phyloP scores from a whole-genome alignment of 2,797 vertebrate species.

The Protonibea diacanthus region DNA sequence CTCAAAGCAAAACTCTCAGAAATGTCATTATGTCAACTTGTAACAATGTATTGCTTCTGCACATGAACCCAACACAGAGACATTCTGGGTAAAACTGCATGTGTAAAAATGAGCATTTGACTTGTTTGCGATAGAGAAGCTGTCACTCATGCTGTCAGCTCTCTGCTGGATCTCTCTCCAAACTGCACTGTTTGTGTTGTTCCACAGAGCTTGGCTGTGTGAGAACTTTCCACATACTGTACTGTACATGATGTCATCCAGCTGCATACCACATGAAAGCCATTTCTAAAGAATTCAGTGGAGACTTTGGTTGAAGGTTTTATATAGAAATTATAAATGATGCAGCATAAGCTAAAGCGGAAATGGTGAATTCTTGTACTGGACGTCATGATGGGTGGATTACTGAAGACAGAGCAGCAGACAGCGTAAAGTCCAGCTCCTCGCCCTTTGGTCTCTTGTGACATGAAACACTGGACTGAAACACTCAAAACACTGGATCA shows the following conservation, averaged over 20 bases:
- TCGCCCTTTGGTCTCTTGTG: neutral
- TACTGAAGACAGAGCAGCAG: neutral
- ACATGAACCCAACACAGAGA: slow-evolving; percentile 13
- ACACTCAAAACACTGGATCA: neutral
- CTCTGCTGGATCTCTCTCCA: neutral
- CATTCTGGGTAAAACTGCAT: slow-evolving; percentile 27
- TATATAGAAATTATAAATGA: slow-evolving; percentile 71
- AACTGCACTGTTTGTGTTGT: neutral
- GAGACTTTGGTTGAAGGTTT: slow-evolving; percentile 40
- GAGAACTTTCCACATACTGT: slow-evolving; percentile 25
- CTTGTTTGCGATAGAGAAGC: neutral
- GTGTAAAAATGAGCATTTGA: neutral
- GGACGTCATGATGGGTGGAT: slow-evolving; percentile 23
- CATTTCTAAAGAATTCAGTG: slow-evolving; percentile 41
- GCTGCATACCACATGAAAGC: slow-evolving; percentile 18
- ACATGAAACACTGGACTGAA: too few species aligned
- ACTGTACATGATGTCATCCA: slow-evolving; percentile 15
- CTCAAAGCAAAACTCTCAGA: slow-evolving; percentile 8
- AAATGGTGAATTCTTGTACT: slow-evolving; percentile 54
- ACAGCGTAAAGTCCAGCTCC: neutral
- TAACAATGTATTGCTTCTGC: neutral
- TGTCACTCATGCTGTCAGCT: neutral
- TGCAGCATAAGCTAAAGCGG: slow-evolving; percentile 43
- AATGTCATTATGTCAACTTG: slow-evolving; percentile 5
- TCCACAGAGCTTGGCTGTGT: neutral